Evolutionary conservation across 2,113 vertebrate genomes (phyloP).

Genomic region (Protobothrops mucrosquamatus): DNA sequence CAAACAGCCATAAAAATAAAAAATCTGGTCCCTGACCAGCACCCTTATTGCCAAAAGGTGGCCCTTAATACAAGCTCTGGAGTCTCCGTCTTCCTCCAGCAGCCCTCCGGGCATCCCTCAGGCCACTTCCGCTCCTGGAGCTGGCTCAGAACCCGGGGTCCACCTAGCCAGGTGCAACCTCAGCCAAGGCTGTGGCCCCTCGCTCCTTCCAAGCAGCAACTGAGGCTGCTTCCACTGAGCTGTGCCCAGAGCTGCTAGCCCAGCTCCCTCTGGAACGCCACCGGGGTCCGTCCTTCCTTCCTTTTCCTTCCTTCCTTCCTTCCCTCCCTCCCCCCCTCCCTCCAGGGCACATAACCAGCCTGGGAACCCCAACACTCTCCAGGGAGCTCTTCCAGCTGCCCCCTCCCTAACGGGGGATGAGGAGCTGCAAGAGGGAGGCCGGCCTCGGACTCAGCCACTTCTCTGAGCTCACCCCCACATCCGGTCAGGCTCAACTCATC

Average conservation of each 20-base stretch:
- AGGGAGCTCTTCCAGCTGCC: neutral
- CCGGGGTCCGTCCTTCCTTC: neutral
- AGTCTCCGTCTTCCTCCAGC: neutral
- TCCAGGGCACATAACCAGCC: neutral
- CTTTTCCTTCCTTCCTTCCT: no score
- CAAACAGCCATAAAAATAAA: neutral
- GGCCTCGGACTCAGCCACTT: neutral
- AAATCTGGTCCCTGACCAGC: neutral
- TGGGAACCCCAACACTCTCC: neutral
- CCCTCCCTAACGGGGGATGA: neutral
- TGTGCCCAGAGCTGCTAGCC: neutral
- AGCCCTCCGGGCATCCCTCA: neutral
- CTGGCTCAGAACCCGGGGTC: no score
- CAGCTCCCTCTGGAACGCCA: neutral
- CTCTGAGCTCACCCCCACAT: neutral
- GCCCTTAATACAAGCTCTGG: neutral
- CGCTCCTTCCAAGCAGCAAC: neutral
- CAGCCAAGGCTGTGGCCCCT: neutral
- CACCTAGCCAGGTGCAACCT: neutral
- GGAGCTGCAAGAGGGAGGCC: neutral
- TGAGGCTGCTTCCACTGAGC: neutral
- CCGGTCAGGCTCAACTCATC: neutral
- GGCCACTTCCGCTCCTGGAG: neutral
- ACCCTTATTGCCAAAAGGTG: neutral
- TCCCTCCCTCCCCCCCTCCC: no score